Percentiles rank a stretch among this genome's conserved stretches.
These are phyloP conservation scores for Catharus ustulatus DNA, from an alignment of 2,797 vertebrate species.

Conservation along the genomic window DNA sequence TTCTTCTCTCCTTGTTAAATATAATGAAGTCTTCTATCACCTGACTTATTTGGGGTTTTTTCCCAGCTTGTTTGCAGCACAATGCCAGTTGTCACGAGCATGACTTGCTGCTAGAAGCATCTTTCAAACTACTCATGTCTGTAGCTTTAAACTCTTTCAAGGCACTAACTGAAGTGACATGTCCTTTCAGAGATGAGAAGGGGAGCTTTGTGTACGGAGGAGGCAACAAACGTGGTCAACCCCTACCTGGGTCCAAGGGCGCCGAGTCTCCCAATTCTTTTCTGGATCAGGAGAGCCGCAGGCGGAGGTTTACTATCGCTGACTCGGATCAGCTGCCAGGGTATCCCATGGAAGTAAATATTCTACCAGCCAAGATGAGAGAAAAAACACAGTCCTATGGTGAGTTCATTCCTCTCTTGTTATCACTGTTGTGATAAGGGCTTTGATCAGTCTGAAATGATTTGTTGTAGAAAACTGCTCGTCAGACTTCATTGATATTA, in stretches of 20 bases:
- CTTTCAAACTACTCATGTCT: background rate
- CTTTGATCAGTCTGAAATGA: background rate
- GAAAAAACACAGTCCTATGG: conserved; percentile 82
- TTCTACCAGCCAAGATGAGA: conserved; percentile 83
- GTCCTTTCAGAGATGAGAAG: conserved; percentile 78
- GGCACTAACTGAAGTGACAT: background rate
- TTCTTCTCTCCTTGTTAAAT: background rate
- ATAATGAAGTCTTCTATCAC: background rate
- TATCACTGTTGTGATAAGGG: background rate
- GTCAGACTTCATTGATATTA: background rate
- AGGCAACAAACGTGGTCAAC: conserved; percentile 61
- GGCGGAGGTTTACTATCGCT: conserved; percentile 78
- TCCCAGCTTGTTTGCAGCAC: background rate
- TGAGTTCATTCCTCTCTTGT: conserved; percentile 41
- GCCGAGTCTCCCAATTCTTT: conserved; percentile 91
- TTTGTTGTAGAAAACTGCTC: background rate
- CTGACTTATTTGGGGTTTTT: background rate
- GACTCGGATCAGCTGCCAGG: conserved; percentile 79
- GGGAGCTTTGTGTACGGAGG: conserved; percentile 70
- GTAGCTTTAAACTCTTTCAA: background rate
- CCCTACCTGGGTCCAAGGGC: conserved; percentile 73
- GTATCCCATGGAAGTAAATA: conserved; percentile 73
- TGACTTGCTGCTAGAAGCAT: background rate
- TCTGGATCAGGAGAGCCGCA: conserved; percentile 84
- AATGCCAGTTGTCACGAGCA: background rate